Percentiles rank a stretch among this genome's conserved stretches.
Conservation (phyloP, 2,113 vertebrate species). For the Sporophila hypoxantha region DNA sequence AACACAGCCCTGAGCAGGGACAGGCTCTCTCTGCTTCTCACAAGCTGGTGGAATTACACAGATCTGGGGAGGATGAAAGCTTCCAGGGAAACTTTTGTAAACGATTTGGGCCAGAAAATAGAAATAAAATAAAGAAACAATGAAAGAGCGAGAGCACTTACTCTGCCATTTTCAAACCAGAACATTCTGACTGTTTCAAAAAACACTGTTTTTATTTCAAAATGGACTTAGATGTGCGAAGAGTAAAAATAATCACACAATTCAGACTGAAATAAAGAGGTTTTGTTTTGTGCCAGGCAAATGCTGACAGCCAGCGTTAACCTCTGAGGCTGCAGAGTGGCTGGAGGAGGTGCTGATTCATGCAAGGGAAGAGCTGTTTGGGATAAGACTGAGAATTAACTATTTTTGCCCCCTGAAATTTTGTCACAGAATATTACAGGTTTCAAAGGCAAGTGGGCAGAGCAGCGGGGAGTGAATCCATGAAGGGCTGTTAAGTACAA, state of each 20-base stretch:
- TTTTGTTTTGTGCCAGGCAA: not conserved
- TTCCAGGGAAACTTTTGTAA: not conserved
- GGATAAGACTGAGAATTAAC: not conserved
- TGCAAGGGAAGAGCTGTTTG: not conserved
- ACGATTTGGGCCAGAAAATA: not conserved
- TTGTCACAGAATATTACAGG: not conserved
- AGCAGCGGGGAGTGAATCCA: not conserved
- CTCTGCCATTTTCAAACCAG: not conserved
- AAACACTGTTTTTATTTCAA: not conserved
- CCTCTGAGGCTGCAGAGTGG: not conserved
- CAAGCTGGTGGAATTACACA: not conserved
- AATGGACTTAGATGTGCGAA: not conserved
- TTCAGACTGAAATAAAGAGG: not conserved
- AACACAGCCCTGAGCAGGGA: not conserved
- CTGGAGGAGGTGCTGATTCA: not conserved
- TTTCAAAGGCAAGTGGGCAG: conserved; percentile 9
- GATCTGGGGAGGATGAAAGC: not conserved
- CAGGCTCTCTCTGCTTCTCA: not conserved
- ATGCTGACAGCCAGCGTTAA: not conserved
- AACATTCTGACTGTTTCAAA: not conserved
- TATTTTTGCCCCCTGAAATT: not conserved
- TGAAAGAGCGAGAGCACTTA: not conserved
- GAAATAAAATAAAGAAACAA: not conserved
- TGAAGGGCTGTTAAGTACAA: not conserved
- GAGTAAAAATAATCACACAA: not conserved